Evolutionary conservation across 2,797 vertebrate genomes (phyloP).

Genomic region (Scleropages formosus): DNA sequence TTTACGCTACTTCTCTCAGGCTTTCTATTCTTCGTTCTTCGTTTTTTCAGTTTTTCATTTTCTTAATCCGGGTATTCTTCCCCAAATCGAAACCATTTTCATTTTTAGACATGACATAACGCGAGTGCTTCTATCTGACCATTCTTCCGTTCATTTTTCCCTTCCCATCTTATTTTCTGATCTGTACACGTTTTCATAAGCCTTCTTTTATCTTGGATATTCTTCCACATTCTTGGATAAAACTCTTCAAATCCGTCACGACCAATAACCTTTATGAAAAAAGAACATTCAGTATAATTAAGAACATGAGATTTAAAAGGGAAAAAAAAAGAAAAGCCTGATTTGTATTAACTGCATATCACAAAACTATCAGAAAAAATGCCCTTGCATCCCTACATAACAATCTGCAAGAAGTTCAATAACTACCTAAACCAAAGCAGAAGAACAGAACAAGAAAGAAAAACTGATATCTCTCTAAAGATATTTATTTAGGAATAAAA

Average conservation of each 20-base stretch:
- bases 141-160: slow-evolving; percentile 93
- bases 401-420: not conserved
- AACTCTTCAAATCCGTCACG: slow-evolving; percentile 99
- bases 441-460: not conserved
- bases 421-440: slow-evolving; percentile 13
- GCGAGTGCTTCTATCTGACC: slow-evolving; percentile 94
- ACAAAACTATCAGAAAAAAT: slow-evolving; percentile 29
- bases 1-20: slow-evolving; percentile 96
- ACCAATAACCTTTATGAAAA: slow-evolving; percentile 99
- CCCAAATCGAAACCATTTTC: slow-evolving; percentile 89
- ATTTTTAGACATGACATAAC: slow-evolving; percentile 88
- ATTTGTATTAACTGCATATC: slow-evolving; percentile 46
- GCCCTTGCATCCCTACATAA: slow-evolving; percentile 21
- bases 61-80: slow-evolving; percentile 93
- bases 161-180: slow-evolving; percentile 96
- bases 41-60: slow-evolving; percentile 89
- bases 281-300: slow-evolving; percentile 99
- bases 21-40: slow-evolving; percentile 97
- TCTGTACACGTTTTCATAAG: slow-evolving; percentile 97
- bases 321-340: slow-evolving; percentile 57
- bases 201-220: slow-evolving; percentile 98
- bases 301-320: slow-evolving; percentile 79
- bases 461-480: not conserved
- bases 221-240: slow-evolving; percentile 98
- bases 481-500: slow-evolving; percentile 10